Percentiles rank a stretch among this genome's conserved stretches.
Evolutionary conservation across 2,797 vertebrate species (phyloP).

Genomic region (Clarias laeviceps): DNA sequence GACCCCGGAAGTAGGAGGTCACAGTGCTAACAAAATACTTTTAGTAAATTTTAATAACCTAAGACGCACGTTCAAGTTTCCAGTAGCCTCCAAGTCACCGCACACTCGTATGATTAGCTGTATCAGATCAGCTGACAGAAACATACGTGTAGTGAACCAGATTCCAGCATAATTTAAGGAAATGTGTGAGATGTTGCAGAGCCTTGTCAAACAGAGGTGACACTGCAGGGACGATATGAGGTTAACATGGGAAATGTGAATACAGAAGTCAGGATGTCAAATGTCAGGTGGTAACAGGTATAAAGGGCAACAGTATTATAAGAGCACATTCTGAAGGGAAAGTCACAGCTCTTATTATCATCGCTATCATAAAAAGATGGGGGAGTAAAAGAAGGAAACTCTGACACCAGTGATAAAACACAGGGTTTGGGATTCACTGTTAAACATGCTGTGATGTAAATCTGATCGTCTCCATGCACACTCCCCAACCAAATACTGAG

Average conservation of each 20-base stretch:
- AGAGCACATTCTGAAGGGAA: too few species aligned
- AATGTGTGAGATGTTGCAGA: background rate
- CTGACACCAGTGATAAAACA: constrained; percentile 11
- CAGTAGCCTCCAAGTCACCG: background rate
- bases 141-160: background rate
- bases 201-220: background rate
- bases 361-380: background rate
- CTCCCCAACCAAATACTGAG: constrained; percentile 31
- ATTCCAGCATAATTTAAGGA: background rate
- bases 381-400: background rate
- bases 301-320: background rate
- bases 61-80: background rate
- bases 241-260: background rate
- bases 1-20: too few species aligned
- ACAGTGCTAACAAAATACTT: too few species aligned
- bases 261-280: background rate
- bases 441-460: constrained; percentile 33
- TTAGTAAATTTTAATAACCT: too few species aligned
- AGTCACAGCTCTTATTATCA: background rate
- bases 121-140: constrained; percentile 1
- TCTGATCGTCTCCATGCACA: constrained; percentile 24
- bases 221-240: background rate
- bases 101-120: background rate
- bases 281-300: background rate
- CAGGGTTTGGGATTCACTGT: constrained; percentile 19